Evolutionary conservation across 1,140 invertebrate genomes (phyloP), one percentile per base, ranked within the genome.

Genomic region (Oryzaephilus surinamensis): DNA sequence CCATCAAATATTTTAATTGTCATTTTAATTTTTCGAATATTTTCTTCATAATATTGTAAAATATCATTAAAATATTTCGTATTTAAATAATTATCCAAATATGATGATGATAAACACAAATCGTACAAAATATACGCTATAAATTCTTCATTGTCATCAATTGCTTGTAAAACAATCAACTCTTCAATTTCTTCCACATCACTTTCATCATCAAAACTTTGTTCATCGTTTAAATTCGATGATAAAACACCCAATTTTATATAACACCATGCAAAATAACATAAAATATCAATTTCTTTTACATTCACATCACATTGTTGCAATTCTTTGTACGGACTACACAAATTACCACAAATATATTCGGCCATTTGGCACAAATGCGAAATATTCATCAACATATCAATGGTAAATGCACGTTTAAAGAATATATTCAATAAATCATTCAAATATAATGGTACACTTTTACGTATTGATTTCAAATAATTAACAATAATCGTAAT

Each of bases 41-140:
- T n/a, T n/a, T n/a, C n/a, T n/a, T 38, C 29, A 19, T 43, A 35
- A 28, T 41, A 46, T 13, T 46, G 31, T 10, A 32, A 27, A 6
- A 58, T 43, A 24, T 52, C 33, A 30, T 48, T 51, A 32, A 48
- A 60, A 19, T 58, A 28, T 48, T 56, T 57, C 4, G 51, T 54
- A 60, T 63, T 29, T 38, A 58, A 58, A 32, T 62, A 66, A 50
- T 65, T 54, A 41, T 10, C 38, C 34, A 29, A 59, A 60, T 45
- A 46, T n/a, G 39, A 36, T 20, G 32, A 29, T 4, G 51, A 52
- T 13, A 64, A 19, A 32, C 47, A 38, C 28, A 57, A 35, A 24
- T 50, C 47, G 35, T 61, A 49, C 11, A 58, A 35, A 19, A 62
- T 24, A 27, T 56, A 44, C 12, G 49, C 35, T 14, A 64, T 19